Evolutionary conservation across 2,797 vertebrate species (phyloP), one percentile per base, ranked within the genome.

Genomic region (Pseudotriccus pelzelni): DNA sequence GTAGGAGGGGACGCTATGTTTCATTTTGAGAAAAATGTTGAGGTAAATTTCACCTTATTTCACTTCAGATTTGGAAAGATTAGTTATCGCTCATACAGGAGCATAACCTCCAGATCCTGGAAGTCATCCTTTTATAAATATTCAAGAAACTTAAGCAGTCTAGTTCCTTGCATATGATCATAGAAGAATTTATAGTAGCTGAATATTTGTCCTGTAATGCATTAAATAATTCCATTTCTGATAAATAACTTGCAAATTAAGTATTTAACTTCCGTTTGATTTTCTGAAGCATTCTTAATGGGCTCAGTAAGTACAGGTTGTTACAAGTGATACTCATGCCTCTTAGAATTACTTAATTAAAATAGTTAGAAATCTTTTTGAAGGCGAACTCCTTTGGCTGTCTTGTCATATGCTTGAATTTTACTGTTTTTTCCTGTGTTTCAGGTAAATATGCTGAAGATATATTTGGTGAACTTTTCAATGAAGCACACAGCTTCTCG

Each of bases 391-490:
- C 7, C 41, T 62, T 69, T 67, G 25, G 9, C 62, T 81, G 14
- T 67, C 13, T 67, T 69, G 52, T 79, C 39, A 7, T 46, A 58
- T 74, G 70, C 34, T 85, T 85, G 30, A 56, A 25, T 27, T 43
- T 43, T 43, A 5, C 14, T 24, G 32, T 52, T 55, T 23, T 68
- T 8, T 6, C n/a, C 15, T 41, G 7, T 76, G 25, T 97, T 96
- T 72, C 97, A 99, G 99, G 99, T 98, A 99, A 99, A 98, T 99
- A 99, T 98, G 99, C 99, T 93, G 99, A 99, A 98, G 99, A 99
- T 97, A 98, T 99, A 97, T 99, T 99, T 96, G 99, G 99, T 91
- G 99, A 99, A 97, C 98, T 99, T 85, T 99, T 99, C 98, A 99
- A 99, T 56, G 99, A 99, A 98, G 99, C 99, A 66, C 99, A 99